Evolutionary conservation across 2,888 invertebrate genomes (phyloP), one percentile per base, ranked within the genome.

Genomic region (Heliconius cydno): DNA sequence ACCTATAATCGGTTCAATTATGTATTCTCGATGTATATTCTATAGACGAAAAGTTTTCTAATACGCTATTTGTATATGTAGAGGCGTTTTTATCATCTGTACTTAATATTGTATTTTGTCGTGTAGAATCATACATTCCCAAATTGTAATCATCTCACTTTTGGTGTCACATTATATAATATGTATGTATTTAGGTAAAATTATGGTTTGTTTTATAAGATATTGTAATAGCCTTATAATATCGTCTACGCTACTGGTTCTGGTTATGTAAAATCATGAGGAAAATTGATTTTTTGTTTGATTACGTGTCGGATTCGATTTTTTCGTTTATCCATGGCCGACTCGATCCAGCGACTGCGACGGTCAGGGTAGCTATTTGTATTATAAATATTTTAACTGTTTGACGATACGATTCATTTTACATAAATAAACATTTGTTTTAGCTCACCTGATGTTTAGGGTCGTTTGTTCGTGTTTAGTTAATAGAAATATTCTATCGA

Each of bases 51-150:
- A 87, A 87, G 85, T 90, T 89, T 89, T 87, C 88, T 85, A 87
- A 88, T 89, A 88, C 89, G 90, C 90, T 91, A 87, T 91, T 87
- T 91, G 90, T 92, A 89, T 90, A 89, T 90, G 91, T 93, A 92
- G 91, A 89, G 88, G 88, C 87, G 84, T 90, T 90, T 89, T 91
- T 92, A 90, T 92, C 91, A 91, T 93, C 90, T 90, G 94, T 94
- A 94, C 94, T 94, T 94, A 94, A 94, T 91, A 90, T 91, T 90
- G 91, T 94, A 93, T 92, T 92, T 91, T 86, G 89, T 92, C 92
- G 88, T 91, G 92, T 94, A 94, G 94, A 91, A 91, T 94, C 92
- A 91, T 92, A 92, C 94, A 94, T 94, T 94, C 94, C 94, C 92
- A 92, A 94, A 93, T 92, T 93, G 88, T 94, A 94, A 93, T 93